Base-by-base conservation (phyloP, 2,797 vertebrate genomes). In the Alfaro cultratus region DNA sequence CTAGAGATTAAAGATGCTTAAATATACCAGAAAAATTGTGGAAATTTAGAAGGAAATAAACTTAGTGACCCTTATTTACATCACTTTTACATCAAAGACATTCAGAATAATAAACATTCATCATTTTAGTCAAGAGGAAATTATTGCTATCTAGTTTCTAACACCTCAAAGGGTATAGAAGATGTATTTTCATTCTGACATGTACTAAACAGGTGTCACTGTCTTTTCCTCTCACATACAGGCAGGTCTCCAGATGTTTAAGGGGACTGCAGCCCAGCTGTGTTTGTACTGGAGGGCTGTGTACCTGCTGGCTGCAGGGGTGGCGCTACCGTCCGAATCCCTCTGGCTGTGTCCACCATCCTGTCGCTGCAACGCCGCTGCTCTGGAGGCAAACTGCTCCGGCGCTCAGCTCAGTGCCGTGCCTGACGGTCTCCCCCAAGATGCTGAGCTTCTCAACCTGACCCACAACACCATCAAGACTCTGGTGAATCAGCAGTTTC, bases 381-480 rank as follows among this genome's bases (percentile, higher is more conserved):
- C 89, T 79, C 94, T 88, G 53, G 91, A 93, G 15, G 95, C 95
- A 43, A 94, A 97, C 87, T 98, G 97, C 53, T 96, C 95, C 3
- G 89, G 90, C 0, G 80, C 93, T 73, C 93, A 92, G 29, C 91
- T 97, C 5, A 86, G 89, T 8, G 46, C 89, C 0, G 92, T 97
- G 26, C 97, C 97, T 0, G 77, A 88, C 3, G 86, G 86, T 23
- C 88, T 98, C 77, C 95, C 96, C 0, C 80, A 70, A 0, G 92
- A 96, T 60, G 88, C 94, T 0, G 91, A 92, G 64, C 81, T 94
- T 12, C 90, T 98, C 41, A 96, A 96, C 85, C 73, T 98, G 68
- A 96, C 96, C 23, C 91, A 93, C 9, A 98, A 98, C 80, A 91
- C 77, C 3, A 91, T 98, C 43, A 95, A 94, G 89, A 94, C 90